Evolutionary conservation across 2,797 vertebrate species (phyloP).

Genomic region (Clamator glandarius): DNA sequence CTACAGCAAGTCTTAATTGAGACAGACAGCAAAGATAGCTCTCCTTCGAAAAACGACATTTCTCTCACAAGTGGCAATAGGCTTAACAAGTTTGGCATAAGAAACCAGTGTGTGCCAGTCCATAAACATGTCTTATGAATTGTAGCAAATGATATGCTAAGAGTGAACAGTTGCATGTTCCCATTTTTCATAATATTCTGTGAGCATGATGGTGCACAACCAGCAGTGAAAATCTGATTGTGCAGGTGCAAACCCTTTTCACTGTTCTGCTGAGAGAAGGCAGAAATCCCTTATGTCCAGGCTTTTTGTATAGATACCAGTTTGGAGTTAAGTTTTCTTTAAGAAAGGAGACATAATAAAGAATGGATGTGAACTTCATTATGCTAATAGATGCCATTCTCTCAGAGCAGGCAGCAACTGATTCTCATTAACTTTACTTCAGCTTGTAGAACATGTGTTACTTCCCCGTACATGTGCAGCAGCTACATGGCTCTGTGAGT

Average conservation of each 20-base stretch:
- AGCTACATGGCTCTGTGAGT: not conserved
- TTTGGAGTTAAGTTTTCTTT: not conserved
- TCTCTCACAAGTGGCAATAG: not conserved
- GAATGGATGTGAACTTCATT: not conserved
- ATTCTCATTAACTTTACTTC: constrained; percentile 35
- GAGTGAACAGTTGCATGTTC: not conserved
- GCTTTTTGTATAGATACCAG: not conserved
- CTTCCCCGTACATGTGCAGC: not conserved
- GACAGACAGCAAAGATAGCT: not conserved
- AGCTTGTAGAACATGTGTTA: constrained; percentile 18
- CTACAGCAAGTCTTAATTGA: not conserved
- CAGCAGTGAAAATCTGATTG: not conserved
- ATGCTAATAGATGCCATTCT: not conserved
- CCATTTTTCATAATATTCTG: not conserved
- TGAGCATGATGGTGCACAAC: not conserved
- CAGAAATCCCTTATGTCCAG: not conserved
- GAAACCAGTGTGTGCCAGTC: not conserved
- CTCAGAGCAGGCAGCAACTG: not conserved
- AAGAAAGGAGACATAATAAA: not conserved
- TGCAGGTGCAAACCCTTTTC: not conserved
- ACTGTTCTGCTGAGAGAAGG: not conserved
- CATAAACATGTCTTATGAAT: not conserved
- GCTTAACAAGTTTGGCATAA: not conserved
- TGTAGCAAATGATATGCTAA: not conserved
- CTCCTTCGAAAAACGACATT: not conserved